Evolutionary conservation across 2,113 vertebrate species (phyloP).

Genomic region (Erythrolamprus reginae): DNA sequence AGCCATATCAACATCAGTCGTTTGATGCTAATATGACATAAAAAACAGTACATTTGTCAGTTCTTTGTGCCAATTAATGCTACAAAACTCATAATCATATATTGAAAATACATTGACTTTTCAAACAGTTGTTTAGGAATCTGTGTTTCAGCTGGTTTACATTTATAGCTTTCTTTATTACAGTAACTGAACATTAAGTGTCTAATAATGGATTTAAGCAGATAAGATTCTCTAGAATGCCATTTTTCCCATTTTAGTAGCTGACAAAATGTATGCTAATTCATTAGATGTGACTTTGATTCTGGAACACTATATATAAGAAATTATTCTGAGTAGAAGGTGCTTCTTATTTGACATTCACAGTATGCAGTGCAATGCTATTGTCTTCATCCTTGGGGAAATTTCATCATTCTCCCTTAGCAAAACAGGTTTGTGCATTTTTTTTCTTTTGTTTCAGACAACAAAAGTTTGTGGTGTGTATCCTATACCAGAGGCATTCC

Average conservation of each 20-base stretch:
- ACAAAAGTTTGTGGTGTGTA: constrained; percentile 35
- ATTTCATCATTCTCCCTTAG: constrained; percentile 30
- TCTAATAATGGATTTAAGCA: constrained; percentile 17
- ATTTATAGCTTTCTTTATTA: constrained; percentile 12
- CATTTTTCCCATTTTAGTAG: constrained; percentile 16
- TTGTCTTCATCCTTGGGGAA: background rate
- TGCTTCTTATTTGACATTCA: constrained; percentile 20
- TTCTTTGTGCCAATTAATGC: background rate
- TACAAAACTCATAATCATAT: background rate
- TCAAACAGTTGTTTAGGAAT: background rate
- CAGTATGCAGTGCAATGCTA: constrained; percentile 28
- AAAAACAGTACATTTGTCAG: background rate
- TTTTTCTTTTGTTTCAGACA: constrained; percentile 12
- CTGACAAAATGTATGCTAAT: constrained; percentile 27
- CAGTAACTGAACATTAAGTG: constrained; percentile 1
- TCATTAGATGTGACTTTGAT: constrained; percentile 31
- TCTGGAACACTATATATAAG: constrained; percentile 5
- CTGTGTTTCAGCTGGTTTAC: background rate
- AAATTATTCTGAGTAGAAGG: constrained; percentile 16
- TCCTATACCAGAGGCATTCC: constrained; percentile 24
- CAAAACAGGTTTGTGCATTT: background rate
- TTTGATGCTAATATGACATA: background rate
- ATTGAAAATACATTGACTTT: background rate
- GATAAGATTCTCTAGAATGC: constrained; percentile 7
- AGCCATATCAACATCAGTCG: background rate